Base-by-base conservation (phyloP, 2,797 vertebrate species). In the Phrynocephalus vlangalii region DNA sequence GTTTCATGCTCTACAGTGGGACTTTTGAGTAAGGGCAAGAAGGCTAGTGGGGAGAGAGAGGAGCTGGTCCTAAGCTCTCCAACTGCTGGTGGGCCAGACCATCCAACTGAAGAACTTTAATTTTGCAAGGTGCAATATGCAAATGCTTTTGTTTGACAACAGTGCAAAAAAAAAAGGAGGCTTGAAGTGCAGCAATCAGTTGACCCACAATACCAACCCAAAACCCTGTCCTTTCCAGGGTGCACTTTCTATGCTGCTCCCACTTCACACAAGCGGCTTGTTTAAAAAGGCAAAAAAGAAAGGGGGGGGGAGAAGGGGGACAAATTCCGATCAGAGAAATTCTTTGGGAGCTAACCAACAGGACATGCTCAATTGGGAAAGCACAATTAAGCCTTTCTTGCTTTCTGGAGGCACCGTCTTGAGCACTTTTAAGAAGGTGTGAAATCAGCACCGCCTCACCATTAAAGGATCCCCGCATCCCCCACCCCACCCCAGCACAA, bases 391-490 rank as follows among this genome's bases (percentile, higher is more conserved):
- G 88, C 88, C 92, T 93, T 91, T 88, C 71, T 87, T 22, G 86
- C 86, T 90, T 92, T 95, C 95, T 93, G 88, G 91, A 93, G 95
- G 93, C 89, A 73, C 93, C 95, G 33, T 90, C 94, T 91, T 94
- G 92, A 94, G 94, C 67, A 84, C 81, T 86, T 79, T 94, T 94
- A 92, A 95, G 95, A 94, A 93, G 94, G 96, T 96, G 96, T 96
- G 96, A 97, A 97, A 97, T 97, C 94, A 92, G 96, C 95, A 96
- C 95, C 96, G 95, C 96, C 96, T 88, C 89, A 95, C 96, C 94
- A 95, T 94, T 91, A 94, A 92, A 70, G 88, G 11, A 24, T 89
- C 90, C 70, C 28, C 33, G 9, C 38, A 50, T 24, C 28, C 50
- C 5, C 13, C n/a, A 18, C 16, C 52, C 33, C 33, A n/a, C 18